Base-by-base conservation (phyloP, 2,113 vertebrate species). In the Trinectes maculatus region DNA sequence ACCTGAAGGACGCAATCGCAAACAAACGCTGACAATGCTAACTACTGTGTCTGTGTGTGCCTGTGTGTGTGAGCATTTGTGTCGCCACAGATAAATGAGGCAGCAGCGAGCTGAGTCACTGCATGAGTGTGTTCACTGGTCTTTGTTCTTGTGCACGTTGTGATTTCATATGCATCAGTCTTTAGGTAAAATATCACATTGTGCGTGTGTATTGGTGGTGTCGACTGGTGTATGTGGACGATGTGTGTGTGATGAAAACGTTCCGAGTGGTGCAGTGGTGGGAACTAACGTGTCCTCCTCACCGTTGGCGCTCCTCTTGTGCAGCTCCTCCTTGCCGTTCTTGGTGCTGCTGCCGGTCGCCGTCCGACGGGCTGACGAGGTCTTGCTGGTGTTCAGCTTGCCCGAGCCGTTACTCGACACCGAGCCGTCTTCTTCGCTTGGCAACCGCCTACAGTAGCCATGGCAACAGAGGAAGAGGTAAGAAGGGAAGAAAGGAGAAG, bases 361-460 rank as follows among this genome's bases (percentile, higher is more conserved):
- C n/a, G 91, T 85, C 74, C 95, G 95, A 56, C 95, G 95, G 71
- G 94, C 94, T 1, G 89, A 90, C 8, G 95, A 96, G 92, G 89
- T 94, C 77, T 92, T 93, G 71, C 93, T 85, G 0, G 95, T 95
- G 89, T 96, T 97, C 85, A 94, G 93, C 91, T 98, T 98, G 74
- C 93, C 96, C 2, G 98, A 99, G 83, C 95, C 94, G 11, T 92
- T 92, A 88, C 96, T 99, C 82, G 95, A 93, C 91, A 97, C 90
- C 51, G 98, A 99, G 87, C 96, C 95, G 0, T 92, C 93, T 85
- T 97, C 94, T 83, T 98, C 97, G 60, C 97, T 99, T 61, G 95
- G 95, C 88, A 96, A 95, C 91, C 79, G 93, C 89, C 97, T 98
- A 94, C 66, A 91, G 95, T 94, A 94, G 93, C 95, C 97, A 98